Evolutionary conservation across 2,113 vertebrate genomes (phyloP).

Genomic region (Callipepla squamata): DNA sequence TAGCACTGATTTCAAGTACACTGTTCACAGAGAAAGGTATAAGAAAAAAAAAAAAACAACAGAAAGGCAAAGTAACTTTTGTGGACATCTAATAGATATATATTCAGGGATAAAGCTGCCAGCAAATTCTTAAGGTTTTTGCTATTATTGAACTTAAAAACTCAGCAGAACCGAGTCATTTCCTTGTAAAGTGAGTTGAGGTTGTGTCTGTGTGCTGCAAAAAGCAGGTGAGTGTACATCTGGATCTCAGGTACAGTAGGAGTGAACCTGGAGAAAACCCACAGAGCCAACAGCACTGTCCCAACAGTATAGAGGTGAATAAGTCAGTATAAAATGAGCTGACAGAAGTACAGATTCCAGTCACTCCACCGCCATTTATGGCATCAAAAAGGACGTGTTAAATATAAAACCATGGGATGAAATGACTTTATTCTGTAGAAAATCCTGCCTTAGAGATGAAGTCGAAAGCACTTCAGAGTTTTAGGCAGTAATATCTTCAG

Average conservation of each 20-base stretch:
- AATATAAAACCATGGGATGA: neutral
- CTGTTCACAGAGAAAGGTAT: neutral
- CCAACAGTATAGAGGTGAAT: neutral
- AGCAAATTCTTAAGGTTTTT: neutral
- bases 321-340: neutral
- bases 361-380: neutral
- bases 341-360: neutral
- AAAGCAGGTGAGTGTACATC: neutral
- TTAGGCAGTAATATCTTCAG: slow-evolving; percentile 32
- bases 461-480: slow-evolving; percentile 37
- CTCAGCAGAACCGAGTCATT: neutral
- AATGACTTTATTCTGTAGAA: slow-evolving; percentile 10
- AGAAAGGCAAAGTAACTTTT: neutral
- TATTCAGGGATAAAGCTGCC: neutral
- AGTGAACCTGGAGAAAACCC: neutral
- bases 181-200: neutral
- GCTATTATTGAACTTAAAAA: neutral
- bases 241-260: neutral
- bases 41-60: neutral
- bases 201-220: neutral
- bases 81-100: neutral
- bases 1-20: neutral
- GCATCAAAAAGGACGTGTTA: neutral
- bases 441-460: slow-evolving; percentile 20
- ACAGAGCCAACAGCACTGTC: neutral